phyloP scores from a whole-genome alignment of 2,797 vertebrate genomes.

The Aulostomus chinensis region DNA sequence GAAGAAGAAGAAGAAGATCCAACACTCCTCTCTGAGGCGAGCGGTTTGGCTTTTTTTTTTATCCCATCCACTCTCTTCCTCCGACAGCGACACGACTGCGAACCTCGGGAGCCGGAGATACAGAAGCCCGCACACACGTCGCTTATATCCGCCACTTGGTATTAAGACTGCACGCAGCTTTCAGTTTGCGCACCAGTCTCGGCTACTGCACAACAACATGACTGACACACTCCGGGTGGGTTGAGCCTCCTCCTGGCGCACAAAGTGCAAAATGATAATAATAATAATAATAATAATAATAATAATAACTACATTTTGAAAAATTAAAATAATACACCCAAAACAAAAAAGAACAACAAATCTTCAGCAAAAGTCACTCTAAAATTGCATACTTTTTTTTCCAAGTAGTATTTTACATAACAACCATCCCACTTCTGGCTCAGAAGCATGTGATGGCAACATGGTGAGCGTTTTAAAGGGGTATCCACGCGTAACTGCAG shows the following conservation, averaged over 20 bases:
- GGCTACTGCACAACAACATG: no score
- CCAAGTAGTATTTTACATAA: conserved; percentile 56
- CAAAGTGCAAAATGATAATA: no score
- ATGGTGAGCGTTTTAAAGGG: conserved; percentile 78
- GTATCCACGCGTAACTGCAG: conserved; percentile 54
- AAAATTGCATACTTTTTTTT: background rate
- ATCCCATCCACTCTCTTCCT: conserved; percentile 42
- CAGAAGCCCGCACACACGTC: conserved; percentile 34
- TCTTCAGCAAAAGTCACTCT: background rate
- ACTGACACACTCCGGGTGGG: conserved; percentile 1
- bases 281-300: no score
- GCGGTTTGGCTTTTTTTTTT: conserved; percentile 1
- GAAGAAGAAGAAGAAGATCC: conserved; percentile 25
- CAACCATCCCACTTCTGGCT: conserved; percentile 58
- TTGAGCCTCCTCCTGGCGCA: conserved; percentile 13
- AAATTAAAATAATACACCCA: no score
- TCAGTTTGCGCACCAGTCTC: conserved; percentile 64
- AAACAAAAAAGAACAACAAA: background rate
- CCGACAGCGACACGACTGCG: no score
- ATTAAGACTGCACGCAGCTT: conserved; percentile 51
- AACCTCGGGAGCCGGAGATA: conserved; percentile 7
- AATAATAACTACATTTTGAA: no score
- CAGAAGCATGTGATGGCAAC: conserved; percentile 75
- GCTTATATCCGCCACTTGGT: conserved; percentile 59
- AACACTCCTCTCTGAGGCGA: conserved; percentile 37